Evolutionary conservation across 2,113 vertebrate species (phyloP).

Genomic region (Cottus gobio): DNA sequence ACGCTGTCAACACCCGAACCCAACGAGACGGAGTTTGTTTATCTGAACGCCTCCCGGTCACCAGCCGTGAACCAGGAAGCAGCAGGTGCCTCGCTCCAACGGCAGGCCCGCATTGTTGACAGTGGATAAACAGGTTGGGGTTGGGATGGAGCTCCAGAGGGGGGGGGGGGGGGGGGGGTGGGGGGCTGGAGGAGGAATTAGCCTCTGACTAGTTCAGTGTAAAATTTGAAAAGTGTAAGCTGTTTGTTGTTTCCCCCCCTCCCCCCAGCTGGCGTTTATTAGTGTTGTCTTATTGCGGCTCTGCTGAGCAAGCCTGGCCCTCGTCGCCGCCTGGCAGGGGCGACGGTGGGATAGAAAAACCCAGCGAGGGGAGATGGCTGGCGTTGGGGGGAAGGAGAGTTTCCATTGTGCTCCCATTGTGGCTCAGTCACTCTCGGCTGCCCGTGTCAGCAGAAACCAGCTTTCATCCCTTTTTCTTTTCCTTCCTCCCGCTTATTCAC

Average conservation of each 20-base stretch:
- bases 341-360: slow-evolving; percentile 60
- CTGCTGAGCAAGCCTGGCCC: slow-evolving; percentile 73
- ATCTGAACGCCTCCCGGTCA: slow-evolving; percentile 68
- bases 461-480: slow-evolving; percentile 63
- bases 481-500: slow-evolving; percentile 45
- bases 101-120: slow-evolving; percentile 68
- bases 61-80: slow-evolving; percentile 79
- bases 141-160: too few relatives aligned
- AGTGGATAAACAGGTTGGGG: slow-evolving; percentile 85
- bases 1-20: slow-evolving; percentile 71
- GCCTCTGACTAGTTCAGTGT: slow-evolving; percentile 76
- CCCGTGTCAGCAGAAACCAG: slow-evolving; percentile 78
- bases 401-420: slow-evolving; percentile 78
- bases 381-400: slow-evolving; percentile 57
- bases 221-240: slow-evolving; percentile 73
- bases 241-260: slow-evolving; percentile 54
- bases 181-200: slow-evolving; percentile 73
- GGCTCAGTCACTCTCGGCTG: slow-evolving; percentile 78
- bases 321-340: slow-evolving; percentile 61
- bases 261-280: slow-evolving; percentile 72
- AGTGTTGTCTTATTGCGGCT: slow-evolving; percentile 76
- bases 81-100: slow-evolving; percentile 82
- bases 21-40: slow-evolving; percentile 75
- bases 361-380: slow-evolving; percentile 71
- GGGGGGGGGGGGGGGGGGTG: too few relatives aligned